Evolutionary conservation across 35 echinoderm and acorn worm species (phyloP).

Genomic region (Strongylocentrotus purpuratus): DNA sequence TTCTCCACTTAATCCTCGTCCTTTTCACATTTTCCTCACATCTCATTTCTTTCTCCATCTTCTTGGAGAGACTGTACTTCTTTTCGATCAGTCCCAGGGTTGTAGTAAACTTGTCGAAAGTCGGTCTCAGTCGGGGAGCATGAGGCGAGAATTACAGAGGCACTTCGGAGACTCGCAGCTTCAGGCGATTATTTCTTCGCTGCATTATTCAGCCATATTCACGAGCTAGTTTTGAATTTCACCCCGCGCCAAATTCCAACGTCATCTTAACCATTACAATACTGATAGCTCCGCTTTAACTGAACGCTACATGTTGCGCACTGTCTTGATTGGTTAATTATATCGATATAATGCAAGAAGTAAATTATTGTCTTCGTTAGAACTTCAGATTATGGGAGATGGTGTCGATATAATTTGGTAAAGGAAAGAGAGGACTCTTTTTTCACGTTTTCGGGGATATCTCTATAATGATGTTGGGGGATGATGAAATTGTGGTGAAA

Average conservation of each 20-base stretch:
- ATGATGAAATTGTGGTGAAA: background rate
- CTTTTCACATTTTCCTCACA: background rate
- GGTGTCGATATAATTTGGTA: too few species aligned
- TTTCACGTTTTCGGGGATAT: background rate
- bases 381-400: background rate
- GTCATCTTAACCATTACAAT: background rate
- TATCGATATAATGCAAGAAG: background rate
- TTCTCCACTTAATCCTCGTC: background rate
- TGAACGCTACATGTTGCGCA: background rate
- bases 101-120: conserved; percentile 3
- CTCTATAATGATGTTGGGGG: background rate
- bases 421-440: background rate
- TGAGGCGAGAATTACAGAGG: background rate
- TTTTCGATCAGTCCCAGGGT: background rate
- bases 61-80: background rate
- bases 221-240: background rate
- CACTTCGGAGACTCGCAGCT: background rate
- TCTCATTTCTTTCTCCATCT: background rate
- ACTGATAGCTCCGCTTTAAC: background rate
- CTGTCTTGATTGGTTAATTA: background rate
- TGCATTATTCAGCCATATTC: background rate
- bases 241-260: background rate
- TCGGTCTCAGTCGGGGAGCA: background rate
- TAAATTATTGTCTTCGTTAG: background rate
- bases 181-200: background rate